phyloP scores from a whole-genome alignment of 2,113 vertebrate genomes.

The Cepphus grylle region DNA sequence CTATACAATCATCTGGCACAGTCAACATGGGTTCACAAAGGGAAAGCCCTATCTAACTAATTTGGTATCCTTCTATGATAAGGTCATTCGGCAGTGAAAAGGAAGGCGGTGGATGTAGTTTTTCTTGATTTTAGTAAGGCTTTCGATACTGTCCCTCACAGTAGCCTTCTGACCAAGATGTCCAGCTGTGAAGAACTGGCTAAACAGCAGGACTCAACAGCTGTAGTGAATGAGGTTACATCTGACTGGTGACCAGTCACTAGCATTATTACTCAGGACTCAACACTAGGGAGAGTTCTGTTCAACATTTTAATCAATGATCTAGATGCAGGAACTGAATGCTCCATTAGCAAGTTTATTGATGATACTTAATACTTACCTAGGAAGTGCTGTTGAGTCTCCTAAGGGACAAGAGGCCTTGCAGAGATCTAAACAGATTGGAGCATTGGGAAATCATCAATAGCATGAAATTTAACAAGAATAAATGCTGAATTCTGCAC shows the following conservation, averaged over 20 bases:
- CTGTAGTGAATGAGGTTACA: neutral
- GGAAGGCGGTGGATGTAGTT: neutral
- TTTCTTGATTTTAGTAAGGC: neutral
- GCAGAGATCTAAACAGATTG: neutral
- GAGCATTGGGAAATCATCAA: neutral
- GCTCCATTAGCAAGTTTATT: neutral
- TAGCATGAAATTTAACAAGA: neutral
- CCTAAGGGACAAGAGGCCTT: neutral
- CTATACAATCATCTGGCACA: neutral
- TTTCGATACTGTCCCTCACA: neutral
- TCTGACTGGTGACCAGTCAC: neutral
- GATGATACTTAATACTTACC: neutral
- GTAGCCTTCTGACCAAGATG: neutral
- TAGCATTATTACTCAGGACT: neutral
- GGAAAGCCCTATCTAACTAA: neutral
- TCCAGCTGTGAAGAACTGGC: neutral
- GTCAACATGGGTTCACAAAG: neutral
- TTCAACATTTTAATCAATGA: neutral
- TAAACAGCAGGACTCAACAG: neutral
- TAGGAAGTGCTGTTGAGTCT: neutral
- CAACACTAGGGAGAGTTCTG: neutral
- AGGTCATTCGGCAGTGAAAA: neutral
- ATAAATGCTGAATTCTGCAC: neutral
- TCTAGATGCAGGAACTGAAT: neutral
- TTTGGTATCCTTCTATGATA: neutral